Conservation (phyloP, 2,888 invertebrate genomes). For the Silvanus unidentatus region DNA sequence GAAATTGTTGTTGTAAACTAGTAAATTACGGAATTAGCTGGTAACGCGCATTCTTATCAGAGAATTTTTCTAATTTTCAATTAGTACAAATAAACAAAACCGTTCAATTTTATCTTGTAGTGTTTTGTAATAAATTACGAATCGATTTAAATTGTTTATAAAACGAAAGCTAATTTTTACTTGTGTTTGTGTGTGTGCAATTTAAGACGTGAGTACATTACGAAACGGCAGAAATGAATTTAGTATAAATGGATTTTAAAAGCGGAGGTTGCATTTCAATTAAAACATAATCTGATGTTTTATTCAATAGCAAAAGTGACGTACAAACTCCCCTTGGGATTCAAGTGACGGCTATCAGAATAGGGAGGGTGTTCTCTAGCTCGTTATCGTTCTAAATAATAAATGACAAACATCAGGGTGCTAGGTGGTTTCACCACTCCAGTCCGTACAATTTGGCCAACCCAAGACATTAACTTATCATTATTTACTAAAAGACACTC, state of each 20-base stretch:
- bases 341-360: slow-evolving; percentile 25
- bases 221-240: no score
- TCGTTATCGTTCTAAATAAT: slow-evolving; percentile 41
- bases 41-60: slow-evolving; percentile 24
- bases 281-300: slow-evolving; percentile 29
- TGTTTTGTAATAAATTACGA: no score
- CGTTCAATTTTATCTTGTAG: no score
- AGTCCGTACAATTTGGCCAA: slow-evolving; percentile 13
- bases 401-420: slow-evolving; percentile 28
- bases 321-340: slow-evolving; percentile 25
- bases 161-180: no score
- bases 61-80: no score
- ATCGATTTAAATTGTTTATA: no score
- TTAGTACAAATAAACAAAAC: no score
- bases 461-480: slow-evolving; percentile 23
- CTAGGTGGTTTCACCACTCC: neutral
- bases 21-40: slow-evolving; percentile 29
- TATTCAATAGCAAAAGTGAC: slow-evolving; percentile 33
- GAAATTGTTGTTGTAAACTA: slow-evolving; percentile 26
- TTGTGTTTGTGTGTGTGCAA: no score
- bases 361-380: slow-evolving; percentile 34
- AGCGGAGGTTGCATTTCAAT: slow-evolving; percentile 14
- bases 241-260: no score
- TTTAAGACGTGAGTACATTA: no score
- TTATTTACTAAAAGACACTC: no score